These are phyloP conservation scores for Ispidina picta DNA, from an alignment of 2,797 vertebrate species.

Conservation along the genomic window DNA sequence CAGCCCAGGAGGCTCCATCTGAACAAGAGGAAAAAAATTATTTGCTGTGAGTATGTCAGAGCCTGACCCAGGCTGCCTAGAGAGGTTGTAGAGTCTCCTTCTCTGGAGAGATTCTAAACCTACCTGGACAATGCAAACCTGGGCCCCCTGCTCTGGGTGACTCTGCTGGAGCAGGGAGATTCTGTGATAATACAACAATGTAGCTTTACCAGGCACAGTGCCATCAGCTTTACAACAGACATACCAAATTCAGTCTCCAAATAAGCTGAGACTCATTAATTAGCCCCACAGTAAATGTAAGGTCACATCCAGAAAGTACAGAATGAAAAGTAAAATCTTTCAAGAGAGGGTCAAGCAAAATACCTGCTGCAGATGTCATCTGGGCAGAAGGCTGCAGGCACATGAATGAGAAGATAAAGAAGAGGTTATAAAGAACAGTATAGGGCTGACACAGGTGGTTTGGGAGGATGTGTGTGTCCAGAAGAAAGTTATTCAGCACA, in stretches of 20 bases:
- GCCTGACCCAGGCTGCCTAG: background rate
- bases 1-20: background rate
- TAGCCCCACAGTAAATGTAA: background rate
- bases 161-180: background rate
- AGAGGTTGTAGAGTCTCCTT: background rate
- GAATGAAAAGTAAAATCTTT: background rate
- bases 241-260: background rate
- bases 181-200: background rate
- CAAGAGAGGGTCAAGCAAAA: background rate
- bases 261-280: background rate
- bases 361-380: background rate
- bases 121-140: background rate
- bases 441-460: background rate
- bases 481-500: background rate
- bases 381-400: background rate
- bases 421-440: background rate
- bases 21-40: background rate
- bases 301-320: background rate
- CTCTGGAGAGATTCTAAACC: background rate
- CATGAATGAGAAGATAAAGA: background rate
- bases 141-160: background rate
- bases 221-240: background rate
- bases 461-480: background rate
- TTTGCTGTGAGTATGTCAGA: background rate
- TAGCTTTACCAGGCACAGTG: background rate